Evolutionary conservation across 2,888 invertebrate genomes (phyloP).

Genomic region (Hemaris fuciformis): DNA sequence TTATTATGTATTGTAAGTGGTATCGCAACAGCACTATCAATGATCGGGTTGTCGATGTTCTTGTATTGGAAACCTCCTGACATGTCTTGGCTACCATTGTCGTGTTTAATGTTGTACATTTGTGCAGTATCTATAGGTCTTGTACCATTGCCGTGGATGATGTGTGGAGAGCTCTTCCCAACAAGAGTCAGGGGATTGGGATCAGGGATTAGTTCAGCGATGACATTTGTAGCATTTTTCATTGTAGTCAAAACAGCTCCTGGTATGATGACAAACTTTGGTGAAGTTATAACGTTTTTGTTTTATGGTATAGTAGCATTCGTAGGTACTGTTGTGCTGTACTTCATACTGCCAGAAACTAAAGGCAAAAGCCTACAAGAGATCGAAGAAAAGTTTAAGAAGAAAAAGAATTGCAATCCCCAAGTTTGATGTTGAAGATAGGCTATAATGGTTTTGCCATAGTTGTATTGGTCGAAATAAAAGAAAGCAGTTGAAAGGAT

Average conservation of each 20-base stretch:
- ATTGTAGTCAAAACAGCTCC: slow-evolving; percentile 85
- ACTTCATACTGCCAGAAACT: slow-evolving; percentile 85
- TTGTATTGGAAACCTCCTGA: slow-evolving; percentile 62
- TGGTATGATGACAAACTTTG: slow-evolving; percentile 79
- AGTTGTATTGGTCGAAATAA: not conserved
- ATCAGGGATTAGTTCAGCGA: slow-evolving; percentile 84
- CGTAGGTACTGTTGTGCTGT: slow-evolving; percentile 81
- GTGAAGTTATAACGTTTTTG: slow-evolving; percentile 83
- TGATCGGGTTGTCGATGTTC: slow-evolving; percentile 79
- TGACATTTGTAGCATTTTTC: slow-evolving; percentile 84
- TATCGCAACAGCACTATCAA: slow-evolving; percentile 81
- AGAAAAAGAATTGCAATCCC: slow-evolving; percentile 43
- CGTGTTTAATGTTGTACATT: slow-evolving; percentile 81
- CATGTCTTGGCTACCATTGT: slow-evolving; percentile 75
- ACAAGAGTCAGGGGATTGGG: slow-evolving; percentile 83
- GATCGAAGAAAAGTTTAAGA: slow-evolving; percentile 83
- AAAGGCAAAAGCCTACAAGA: slow-evolving; percentile 85
- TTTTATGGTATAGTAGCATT: slow-evolving; percentile 82
- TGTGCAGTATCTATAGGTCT: slow-evolving; percentile 83
- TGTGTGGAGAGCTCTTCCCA: slow-evolving; percentile 88
- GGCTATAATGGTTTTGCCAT: not conserved
- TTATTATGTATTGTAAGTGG: slow-evolving; percentile 85
- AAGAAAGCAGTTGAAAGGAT: not conserved
- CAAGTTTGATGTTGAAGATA: slow-evolving; percentile 36
- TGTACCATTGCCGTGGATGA: slow-evolving; percentile 87